Evolutionary conservation across 1,140 invertebrate genomes (phyloP).

Genomic region (Andricus grossulariae): DNA sequence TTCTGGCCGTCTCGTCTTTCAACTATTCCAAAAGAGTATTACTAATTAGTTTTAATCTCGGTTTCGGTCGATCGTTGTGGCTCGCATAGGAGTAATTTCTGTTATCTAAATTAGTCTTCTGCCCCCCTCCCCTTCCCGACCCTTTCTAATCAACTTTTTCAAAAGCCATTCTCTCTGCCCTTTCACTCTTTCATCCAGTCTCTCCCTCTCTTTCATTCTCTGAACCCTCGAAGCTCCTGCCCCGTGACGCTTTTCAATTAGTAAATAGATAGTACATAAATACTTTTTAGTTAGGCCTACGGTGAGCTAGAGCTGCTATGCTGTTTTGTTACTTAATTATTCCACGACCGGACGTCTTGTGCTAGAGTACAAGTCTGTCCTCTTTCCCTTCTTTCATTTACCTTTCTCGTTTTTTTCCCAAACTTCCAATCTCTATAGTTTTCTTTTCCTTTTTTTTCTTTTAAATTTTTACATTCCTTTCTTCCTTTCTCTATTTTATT

Average conservation of each 20-base stretch:
- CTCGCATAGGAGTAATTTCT: constrained; percentile 29
- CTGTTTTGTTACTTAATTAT: constrained; percentile 38
- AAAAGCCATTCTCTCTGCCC: constrained; percentile 35
- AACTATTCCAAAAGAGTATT: constrained; percentile 41
- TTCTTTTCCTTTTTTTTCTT: constrained; percentile 9
- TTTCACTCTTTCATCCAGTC: constrained; percentile 4
- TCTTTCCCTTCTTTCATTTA: neutral
- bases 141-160: constrained; percentile 47
- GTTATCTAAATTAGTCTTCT: constrained; percentile 19
- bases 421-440: constrained; percentile 18
- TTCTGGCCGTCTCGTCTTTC: constrained; percentile 31
- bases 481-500: constrained; percentile 10
- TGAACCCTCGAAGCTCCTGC: constrained; percentile 37
- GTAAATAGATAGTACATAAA: constrained; percentile 70
- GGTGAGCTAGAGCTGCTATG: constrained; percentile 68
- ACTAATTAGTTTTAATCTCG: constrained; percentile 37
- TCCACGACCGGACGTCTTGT: constrained; percentile 30
- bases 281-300: constrained; percentile 74
- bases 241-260: constrained; percentile 56
- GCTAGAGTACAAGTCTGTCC: constrained; percentile 28
- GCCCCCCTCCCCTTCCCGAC: constrained; percentile 32
- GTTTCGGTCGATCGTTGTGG: constrained; percentile 40
- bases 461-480: neutral
- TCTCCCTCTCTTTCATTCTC: constrained; percentile 46
- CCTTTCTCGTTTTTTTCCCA: neutral